Evolutionary conservation across 2,797 vertebrate species (phyloP).

Genomic region (Diceros bicornis): DNA sequence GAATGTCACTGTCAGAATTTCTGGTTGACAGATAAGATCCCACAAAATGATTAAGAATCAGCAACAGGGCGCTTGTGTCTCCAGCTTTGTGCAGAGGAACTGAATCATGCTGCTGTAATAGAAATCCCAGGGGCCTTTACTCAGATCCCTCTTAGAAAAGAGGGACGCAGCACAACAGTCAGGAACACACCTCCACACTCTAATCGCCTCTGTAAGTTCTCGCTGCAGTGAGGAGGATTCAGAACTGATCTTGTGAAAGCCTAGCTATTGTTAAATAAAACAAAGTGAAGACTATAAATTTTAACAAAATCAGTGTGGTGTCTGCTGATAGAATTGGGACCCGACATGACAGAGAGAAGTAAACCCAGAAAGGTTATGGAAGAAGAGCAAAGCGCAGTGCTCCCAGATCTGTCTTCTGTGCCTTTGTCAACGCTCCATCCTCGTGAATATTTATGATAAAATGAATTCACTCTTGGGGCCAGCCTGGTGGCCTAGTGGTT

Average conservation of each 20-base stretch:
- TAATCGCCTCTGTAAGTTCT: not conserved
- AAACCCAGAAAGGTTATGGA: fast-evolving
- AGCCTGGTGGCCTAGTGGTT: too few relatives aligned
- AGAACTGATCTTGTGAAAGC: not conserved
- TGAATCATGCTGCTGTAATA: not conserved
- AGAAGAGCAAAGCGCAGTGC: not conserved
- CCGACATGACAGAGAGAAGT: not conserved
- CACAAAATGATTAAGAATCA: not conserved
- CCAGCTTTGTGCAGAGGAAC: not conserved
- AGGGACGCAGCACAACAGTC: fast-evolving
- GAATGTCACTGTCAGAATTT: not conserved
- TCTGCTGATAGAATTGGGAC: not conserved
- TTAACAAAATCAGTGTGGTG: not conserved
- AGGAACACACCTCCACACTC: too few relatives aligned
- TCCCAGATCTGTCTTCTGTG: not conserved
- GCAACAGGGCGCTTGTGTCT: not conserved
- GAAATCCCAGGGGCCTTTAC: not conserved
- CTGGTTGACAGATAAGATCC: not conserved
- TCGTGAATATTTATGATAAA: not conserved
- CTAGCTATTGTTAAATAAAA: slow-evolving; percentile 18
- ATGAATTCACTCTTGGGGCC: not conserved
- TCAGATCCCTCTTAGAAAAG: not conserved
- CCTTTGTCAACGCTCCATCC: not conserved
- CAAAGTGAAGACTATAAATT: not conserved
- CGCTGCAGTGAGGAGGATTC: not conserved